phyloP scores from a whole-genome alignment of 2,888 invertebrate genomes.

The Eupeodes luniger region DNA sequence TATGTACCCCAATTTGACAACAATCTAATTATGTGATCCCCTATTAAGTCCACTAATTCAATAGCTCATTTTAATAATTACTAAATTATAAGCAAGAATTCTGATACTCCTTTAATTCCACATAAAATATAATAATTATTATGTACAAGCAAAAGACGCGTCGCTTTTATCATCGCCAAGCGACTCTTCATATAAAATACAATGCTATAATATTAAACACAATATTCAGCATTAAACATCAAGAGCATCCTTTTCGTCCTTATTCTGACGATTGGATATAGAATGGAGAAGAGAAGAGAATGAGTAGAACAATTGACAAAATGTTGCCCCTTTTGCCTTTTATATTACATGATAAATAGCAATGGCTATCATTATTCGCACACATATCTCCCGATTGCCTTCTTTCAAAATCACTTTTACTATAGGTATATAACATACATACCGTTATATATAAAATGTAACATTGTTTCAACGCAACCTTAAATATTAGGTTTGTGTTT shows the following conservation, averaged over 20 bases:
- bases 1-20: no score
- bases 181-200: conserved; percentile 31
- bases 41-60: neutral
- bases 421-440: neutral
- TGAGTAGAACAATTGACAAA: conserved; percentile 31
- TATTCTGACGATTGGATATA: conserved; percentile 15
- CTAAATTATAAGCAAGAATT: neutral
- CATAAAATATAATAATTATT: conserved; percentile 40
- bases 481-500: neutral
- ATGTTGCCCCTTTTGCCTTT: conserved; percentile 18
- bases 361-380: conserved; percentile 65
- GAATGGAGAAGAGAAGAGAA: no score
- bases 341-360: conserved; percentile 28
- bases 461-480: neutral
- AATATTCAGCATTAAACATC: conserved; percentile 20
- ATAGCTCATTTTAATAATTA: conserved; percentile 23
- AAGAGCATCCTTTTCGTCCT: conserved; percentile 52
- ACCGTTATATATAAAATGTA: neutral
- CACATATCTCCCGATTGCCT: conserved; percentile 56
- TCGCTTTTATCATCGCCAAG: conserved; percentile 32
- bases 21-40: no score
- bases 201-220: conserved; percentile 43
- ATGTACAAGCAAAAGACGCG: neutral
- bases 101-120: neutral
- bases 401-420: conserved; percentile 40